These are phyloP conservation scores for Synergus laeviventris DNA, from an alignment of 2,888 invertebrate species.

Conservation along the genomic window DNA sequence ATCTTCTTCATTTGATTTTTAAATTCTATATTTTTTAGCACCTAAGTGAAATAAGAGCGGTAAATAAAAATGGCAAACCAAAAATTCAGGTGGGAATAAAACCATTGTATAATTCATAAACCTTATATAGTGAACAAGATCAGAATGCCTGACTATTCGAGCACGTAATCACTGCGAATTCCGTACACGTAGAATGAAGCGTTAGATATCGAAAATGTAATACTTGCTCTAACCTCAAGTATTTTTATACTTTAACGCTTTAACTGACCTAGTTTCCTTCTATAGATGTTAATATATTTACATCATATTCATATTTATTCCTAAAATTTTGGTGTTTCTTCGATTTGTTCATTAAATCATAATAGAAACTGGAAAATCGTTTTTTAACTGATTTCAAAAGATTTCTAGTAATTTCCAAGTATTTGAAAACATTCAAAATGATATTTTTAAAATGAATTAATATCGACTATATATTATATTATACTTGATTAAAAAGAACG, in stretches of 20 bases:
- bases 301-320: neutral
- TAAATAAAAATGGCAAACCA: neutral
- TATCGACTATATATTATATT: no score
- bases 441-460: no score
- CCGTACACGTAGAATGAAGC: slow-evolving; percentile 1
- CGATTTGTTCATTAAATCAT: no score
- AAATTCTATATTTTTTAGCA: neutral
- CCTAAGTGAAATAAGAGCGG: neutral
- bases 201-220: slow-evolving; percentile 3
- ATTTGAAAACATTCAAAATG: no score
- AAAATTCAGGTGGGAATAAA: neutral
- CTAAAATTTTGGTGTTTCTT: neutral
- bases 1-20: neutral
- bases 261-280: neutral
- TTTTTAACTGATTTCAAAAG: no score
- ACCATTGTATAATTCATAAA: neutral
- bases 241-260: neutral
- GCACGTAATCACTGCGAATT: slow-evolving; percentile 3
- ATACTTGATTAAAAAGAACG: no score
- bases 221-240: neutral
- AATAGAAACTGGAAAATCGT: no score
- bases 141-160: neutral
- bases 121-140: neutral
- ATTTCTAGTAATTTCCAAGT: no score
- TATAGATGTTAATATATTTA: neutral